Conservation (phyloP, 2,888 invertebrate species). For the Byasa hedistus region DNA sequence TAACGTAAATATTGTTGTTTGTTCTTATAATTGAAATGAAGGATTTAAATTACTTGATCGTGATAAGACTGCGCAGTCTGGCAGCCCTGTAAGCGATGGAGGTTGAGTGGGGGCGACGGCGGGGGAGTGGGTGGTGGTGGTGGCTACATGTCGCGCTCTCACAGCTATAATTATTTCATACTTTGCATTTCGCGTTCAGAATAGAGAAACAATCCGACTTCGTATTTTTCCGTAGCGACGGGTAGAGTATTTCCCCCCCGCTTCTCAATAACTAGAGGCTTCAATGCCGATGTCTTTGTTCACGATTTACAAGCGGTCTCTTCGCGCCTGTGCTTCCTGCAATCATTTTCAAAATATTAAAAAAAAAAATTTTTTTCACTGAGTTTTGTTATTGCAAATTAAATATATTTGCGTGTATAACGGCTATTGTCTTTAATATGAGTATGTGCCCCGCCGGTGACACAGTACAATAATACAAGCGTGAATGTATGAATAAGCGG, state of each 20-base stretch:
- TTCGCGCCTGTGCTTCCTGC: not conserved
- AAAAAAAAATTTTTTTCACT: not conserved
- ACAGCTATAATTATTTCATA: constrained; percentile 75
- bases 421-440: not conserved
- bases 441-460: not conserved
- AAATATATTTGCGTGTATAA: not conserved
- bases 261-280: constrained; percentile 51
- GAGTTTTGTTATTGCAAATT: not conserved
- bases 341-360: not conserved
- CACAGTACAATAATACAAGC: not conserved
- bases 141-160: constrained; percentile 55
- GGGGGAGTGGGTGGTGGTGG: constrained; percentile 28
- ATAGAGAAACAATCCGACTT: constrained; percentile 62
- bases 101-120: constrained; percentile 34
- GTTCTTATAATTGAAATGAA: not conserved
- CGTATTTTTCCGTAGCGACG: constrained; percentile 57
- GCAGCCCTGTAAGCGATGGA: constrained; percentile 16
- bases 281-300: constrained; percentile 44
- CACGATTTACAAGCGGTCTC: constrained; percentile 4
- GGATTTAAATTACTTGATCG: not conserved
- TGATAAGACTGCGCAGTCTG: constrained; percentile 1
- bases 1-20: not conserved
- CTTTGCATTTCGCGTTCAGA: constrained; percentile 63
- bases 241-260: constrained; percentile 34
- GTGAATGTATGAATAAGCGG: not conserved